Percentiles rank a stretch among this genome's conserved stretches.
Evolutionary conservation across 2,113 vertebrate species (phyloP).

Genomic region (Ptychochromis oligacanthus): DNA sequence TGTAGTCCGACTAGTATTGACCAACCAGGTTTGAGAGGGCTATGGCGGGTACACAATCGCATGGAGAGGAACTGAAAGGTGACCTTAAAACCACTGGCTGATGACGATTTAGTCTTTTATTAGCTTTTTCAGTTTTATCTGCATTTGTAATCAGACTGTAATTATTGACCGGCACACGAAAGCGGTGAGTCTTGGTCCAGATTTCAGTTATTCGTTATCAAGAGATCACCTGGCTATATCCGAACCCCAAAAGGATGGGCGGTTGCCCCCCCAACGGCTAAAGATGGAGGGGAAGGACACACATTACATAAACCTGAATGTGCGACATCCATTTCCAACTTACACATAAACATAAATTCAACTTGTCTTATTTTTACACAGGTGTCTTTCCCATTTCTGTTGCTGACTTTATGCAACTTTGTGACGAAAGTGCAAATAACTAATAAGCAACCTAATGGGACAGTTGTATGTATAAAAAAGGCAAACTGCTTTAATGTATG

Average conservation of each 20-base stretch:
- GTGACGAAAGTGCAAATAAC: neutral
- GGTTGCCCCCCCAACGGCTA: neutral
- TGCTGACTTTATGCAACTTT: neutral
- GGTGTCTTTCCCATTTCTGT: neutral
- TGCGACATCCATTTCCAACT: too few species aligned
- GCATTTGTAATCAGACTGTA: neutral
- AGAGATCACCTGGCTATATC: neutral
- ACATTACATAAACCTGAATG: neutral
- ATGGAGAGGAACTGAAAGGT: neutral
- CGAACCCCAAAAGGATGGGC: neutral
- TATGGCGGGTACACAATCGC: neutral
- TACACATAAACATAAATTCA: too few species aligned
- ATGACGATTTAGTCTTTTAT: neutral
- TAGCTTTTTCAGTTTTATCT: neutral
- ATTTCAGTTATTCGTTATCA: neutral
- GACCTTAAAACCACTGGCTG: fast-evolving
- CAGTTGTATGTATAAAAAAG: neutral
- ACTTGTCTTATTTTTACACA: neutral
- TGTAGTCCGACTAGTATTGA: neutral
- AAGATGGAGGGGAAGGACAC: neutral
- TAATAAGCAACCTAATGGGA: fast-evolving
- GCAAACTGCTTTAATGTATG: neutral
- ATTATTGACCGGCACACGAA: neutral
- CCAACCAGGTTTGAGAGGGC: neutral
- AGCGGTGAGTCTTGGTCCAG: neutral